Conservation (phyloP, 1,140 invertebrate species). For the Cherax quadricarinatus region DNA sequence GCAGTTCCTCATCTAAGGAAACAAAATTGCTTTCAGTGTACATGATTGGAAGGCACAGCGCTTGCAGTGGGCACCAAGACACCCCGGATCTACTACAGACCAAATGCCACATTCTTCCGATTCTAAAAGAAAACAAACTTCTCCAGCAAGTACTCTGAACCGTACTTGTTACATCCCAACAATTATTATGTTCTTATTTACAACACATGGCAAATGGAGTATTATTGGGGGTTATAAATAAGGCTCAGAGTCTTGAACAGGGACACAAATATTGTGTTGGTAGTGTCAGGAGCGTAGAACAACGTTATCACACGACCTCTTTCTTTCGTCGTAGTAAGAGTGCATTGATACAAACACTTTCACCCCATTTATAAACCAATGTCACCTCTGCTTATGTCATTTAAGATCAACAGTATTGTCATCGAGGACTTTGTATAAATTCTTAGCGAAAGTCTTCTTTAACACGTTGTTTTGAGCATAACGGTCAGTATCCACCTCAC, state of each 20-base stretch:
- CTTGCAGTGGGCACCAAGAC: conserved; percentile 58
- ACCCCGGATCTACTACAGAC: conserved; percentile 47
- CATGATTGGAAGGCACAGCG: conserved; percentile 69
- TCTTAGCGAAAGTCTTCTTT: conserved; percentile 40
- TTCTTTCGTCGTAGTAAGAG: conserved; percentile 25
- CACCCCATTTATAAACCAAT: conserved; percentile 8
- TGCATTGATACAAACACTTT: conserved; percentile 15
- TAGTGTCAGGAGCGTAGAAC: conserved; percentile 5
- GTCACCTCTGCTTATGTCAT: conserved; percentile 43
- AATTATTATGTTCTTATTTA: conserved; percentile 48
- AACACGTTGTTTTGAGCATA: conserved; percentile 62
- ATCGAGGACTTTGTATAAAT: conserved; percentile 32
- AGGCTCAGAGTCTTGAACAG: conserved; percentile 22
- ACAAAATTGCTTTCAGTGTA: conserved; percentile 61
- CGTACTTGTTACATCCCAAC: conserved; percentile 13
- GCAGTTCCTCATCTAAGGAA: conserved; percentile 63
- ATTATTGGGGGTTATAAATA: conserved; percentile 23
- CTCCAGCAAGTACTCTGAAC: conserved; percentile 25
- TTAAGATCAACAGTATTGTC: conserved; percentile 24
- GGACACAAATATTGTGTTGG: conserved; percentile 24
- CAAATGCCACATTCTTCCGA: conserved; percentile 33
- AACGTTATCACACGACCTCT: conserved; percentile 9
- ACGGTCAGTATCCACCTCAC: conserved; percentile 40
- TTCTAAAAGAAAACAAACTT: conserved; percentile 41
- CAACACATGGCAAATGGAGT: conserved; percentile 33